A percentile compares a stretch with the other conserved stretches of the same genome.
Evolutionary conservation across 2,888 invertebrate species (phyloP).

Genomic region (Mesorhabditis belari): DNA sequence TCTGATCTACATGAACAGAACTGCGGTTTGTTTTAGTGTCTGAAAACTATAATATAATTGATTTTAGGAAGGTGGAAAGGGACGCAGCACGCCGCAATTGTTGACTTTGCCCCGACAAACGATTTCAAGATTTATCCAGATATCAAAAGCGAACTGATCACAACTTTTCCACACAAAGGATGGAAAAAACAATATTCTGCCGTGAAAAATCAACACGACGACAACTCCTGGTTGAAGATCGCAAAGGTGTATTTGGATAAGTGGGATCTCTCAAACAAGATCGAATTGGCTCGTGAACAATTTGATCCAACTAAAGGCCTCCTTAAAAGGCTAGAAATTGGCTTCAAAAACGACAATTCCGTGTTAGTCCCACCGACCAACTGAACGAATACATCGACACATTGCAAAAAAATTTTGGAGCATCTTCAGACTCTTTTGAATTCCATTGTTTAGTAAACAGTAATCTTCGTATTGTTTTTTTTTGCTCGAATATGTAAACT

Average conservation of each 20-base stretch:
- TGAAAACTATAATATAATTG: constrained; percentile 7
- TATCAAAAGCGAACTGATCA: constrained; percentile 7
- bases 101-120: constrained; percentile 1
- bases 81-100: constrained; percentile 5
- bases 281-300: constrained; percentile 8
- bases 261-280: constrained; percentile 6
- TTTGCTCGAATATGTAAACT: neutral
- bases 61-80: constrained; percentile 8
- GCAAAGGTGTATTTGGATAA: constrained; percentile 8
- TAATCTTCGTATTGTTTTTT: constrained; percentile 1
- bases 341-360: neutral
- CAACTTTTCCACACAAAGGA: constrained; percentile 3
- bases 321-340: constrained; percentile 3
- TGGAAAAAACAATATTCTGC: constrained; percentile 3
- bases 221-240: constrained; percentile 9
- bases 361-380: constrained; percentile 1
- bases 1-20: constrained; percentile 7
- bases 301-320: constrained; percentile 5
- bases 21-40: constrained; percentile 12
- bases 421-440: constrained; percentile 8
- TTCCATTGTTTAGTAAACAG: constrained; percentile 1
- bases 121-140: constrained; percentile 1
- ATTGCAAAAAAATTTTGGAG: constrained; percentile 7
- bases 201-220: constrained; percentile 6
- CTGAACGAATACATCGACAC: constrained; percentile 8